Evolutionary conservation across 1,140 invertebrate species (phyloP).

Genomic region (Orussus abietinus): DNA sequence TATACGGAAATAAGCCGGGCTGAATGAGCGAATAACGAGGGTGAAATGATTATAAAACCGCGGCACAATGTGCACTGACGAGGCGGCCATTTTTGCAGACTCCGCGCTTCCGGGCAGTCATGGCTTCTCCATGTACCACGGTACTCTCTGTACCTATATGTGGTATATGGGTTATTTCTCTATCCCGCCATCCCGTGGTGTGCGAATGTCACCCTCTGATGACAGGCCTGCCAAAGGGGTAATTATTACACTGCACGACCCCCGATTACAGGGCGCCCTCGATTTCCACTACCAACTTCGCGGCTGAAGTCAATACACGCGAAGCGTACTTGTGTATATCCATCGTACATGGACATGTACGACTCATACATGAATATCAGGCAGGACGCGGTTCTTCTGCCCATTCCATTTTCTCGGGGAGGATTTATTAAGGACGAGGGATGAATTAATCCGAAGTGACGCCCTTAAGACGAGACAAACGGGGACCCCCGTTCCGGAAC

Average conservation of each 20-base stretch:
- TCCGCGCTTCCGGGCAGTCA: constrained; percentile 15
- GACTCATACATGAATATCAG: no score
- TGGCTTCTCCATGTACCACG: constrained; percentile 9
- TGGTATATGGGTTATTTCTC: constrained; percentile 9
- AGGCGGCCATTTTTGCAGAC: constrained; percentile 15
- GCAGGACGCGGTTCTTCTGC: no score
- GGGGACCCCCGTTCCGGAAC: no score
- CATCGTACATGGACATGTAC: no score
- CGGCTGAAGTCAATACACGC: no score
- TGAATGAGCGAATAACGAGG: constrained; percentile 19
- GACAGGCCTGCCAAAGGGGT: constrained; percentile 46
- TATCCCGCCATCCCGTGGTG: constrained; percentile 14
- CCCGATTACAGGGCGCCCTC: constrained; percentile 50
- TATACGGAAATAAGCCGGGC: constrained; percentile 8
- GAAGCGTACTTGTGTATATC: no score
- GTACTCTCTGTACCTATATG: neutral
- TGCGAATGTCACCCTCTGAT: constrained; percentile 49
- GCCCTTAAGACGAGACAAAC: no score
- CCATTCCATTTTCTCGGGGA: no score
- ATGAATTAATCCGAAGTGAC: no score
- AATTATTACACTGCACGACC: constrained; percentile 54
- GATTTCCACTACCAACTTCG: no score
- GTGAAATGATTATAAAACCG: constrained; percentile 35
- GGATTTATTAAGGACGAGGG: no score
- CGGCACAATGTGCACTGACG: constrained; percentile 33